Evolutionary conservation across 2,888 invertebrate species (phyloP), one percentile per base, ranked within the genome.

Genomic region (Coecobrya sp.): DNA sequence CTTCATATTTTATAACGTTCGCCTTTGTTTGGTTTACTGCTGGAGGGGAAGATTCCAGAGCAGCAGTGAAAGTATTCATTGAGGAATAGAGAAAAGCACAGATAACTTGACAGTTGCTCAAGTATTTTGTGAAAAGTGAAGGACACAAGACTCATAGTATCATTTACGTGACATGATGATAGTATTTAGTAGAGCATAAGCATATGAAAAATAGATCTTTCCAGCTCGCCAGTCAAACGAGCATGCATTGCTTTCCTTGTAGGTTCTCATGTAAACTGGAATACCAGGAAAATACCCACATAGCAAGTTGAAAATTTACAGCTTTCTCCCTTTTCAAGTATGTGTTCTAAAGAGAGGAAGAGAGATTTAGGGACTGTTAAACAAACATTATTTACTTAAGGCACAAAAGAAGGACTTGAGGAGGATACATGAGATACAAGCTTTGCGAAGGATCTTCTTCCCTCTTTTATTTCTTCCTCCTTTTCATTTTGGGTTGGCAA

Each of bases 31-130:
- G 59, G 59, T 22, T 22, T 59, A 7, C 36, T 36, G 36, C 36
- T 36, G 36, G 36, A 36, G 7, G 59, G 59, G 8, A 59, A 59
- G 59, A 59, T 59, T 22, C 36, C 7, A 2, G 7, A 36, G 36
- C 36, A 36, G 7, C 5, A 5, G 7, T 22, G 22, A 59, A 59
- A 19, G 59, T 59, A 19, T 59, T 59, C 59, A 59, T n/a, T 19
- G 59, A 19, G 59, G 22, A 59, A 7, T 19, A 59, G 59, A 8
- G 19, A 59, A 19, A 59, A 7, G 36, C 36, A 36, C 36, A 22
- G 22, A 59, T 59, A 19, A 19, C 19, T 59, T 59, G 59, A 59
- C 65, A 27, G 65, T 65, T 65, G n/a, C 65, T 65, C 59, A n/a
- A 59, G 11, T 13, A 19, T 59, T 59, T 36, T 59, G 3, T 59